Base-by-base conservation (phyloP, 2,797 vertebrate genomes). In the Taeniopygia guttata region DNA sequence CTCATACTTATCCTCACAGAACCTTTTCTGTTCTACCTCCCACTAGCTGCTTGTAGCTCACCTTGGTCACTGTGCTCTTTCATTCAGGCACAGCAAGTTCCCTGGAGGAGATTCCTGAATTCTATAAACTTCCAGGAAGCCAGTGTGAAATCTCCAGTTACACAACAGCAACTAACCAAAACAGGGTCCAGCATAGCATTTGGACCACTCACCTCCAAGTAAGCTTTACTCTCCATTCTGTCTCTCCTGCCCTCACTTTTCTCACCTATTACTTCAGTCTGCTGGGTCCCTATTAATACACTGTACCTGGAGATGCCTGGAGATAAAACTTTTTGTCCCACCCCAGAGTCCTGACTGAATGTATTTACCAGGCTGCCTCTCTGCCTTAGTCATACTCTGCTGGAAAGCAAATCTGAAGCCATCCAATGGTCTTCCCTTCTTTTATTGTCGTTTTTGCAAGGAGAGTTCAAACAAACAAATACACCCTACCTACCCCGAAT, bases 381-480 rank as follows among this genome's bases (percentile, higher is more conserved):
- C 70, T 74, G 74, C 49, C 67, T 84, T 89, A 91, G 88, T 94
- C 85, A 89, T 63, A 73, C 56, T 73, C 74, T 80, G 70, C 74
- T 90, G 86, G 85, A 95, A 94, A 94, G 56, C 72, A 88, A 95
- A 84, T 84, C 70, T 79, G 29, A 81, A 90, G 34, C 46, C 36
- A 78, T 84, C 67, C 87, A 69, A 16, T 90, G 56, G 63, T 93
- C 48, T 70, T 88, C 38, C 45, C 55, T 91, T 86, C 62, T 90
- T 79, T 82, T 56, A 69, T 49, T 78, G 45, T 93, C 96, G 88
- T 84, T 95, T 91, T 91, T 84, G 59, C 59, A 88, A 90, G 74
- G 34, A 54, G 70, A 95, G 84, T 80, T 90, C 91, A 91, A 91
- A 64, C 62, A 85, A 95, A 94, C 74, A 93, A 70, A 74, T 75